Conservation (phyloP, 2,797 vertebrate genomes). For the Glyptemys insculpta region DNA sequence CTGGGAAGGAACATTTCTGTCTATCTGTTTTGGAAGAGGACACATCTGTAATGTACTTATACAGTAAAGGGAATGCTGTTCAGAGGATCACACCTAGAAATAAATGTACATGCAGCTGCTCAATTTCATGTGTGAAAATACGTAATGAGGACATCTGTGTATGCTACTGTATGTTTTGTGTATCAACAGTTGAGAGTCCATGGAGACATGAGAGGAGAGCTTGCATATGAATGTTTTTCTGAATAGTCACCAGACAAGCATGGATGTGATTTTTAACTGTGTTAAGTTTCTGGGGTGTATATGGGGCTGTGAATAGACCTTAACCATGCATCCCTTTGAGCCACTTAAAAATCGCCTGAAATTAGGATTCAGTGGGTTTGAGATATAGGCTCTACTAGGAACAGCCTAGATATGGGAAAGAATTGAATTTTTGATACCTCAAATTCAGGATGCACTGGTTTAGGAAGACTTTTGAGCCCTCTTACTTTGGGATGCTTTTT, state of each 20-base stretch:
- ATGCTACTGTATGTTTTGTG: not conserved
- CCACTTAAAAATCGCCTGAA: not conserved
- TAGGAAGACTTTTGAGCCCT: not conserved
- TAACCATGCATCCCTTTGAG: not conserved
- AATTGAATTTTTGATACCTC: not conserved
- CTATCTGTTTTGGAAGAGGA: not conserved
- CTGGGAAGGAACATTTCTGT: not conserved
- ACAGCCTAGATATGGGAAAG: not conserved
- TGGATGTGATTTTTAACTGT: not conserved
- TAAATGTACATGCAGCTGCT: not conserved
- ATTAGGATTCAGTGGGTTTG: not conserved
- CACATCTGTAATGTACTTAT: not conserved
- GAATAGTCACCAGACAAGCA: not conserved
- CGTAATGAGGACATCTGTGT: fast-evolving
- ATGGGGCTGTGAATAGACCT: not conserved
- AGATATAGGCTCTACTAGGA: not conserved
- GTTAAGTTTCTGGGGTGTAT: not conserved
- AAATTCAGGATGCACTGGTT: not conserved
- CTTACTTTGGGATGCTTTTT: no score
- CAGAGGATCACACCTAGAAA: not conserved
- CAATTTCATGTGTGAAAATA: fast-evolving
- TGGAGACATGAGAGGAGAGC: not conserved
- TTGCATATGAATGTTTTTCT: not conserved
- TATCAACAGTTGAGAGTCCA: fast-evolving
- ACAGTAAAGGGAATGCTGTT: not conserved